Evolutionary conservation across 2,797 vertebrate genomes (phyloP), one percentile per base, ranked within the genome.

Genomic region (Halcyon smyrnensis): DNA sequence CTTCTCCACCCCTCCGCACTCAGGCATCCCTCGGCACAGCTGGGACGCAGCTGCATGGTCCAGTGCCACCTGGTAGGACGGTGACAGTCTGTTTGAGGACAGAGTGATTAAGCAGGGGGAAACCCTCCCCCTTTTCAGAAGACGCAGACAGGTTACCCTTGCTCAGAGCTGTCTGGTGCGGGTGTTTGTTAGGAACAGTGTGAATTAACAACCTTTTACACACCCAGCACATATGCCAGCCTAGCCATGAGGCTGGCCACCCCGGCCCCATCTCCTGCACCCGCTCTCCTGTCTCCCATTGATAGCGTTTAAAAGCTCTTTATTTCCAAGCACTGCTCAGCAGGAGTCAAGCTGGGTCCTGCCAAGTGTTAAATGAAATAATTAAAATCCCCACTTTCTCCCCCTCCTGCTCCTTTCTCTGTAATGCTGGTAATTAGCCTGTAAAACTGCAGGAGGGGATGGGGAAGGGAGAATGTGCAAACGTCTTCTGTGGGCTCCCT

Each of bases 331-430:
- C 12, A 4, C 81, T 56, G 85, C 96, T 89, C 96, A 80, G 96
- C 92, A 37, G 95, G 96, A 96, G 92, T 51, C 70, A 67, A 81
- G 90, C 92, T 92, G 93, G 82, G 86, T 95, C 91, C 90, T 94
- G 94, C 96, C 95, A 83, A 96, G 95, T 97, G 95, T 94, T 96
- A 96, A 97, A 96, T 90, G 96, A 94, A 97, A 95, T 97, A 88
- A 97, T 97, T 97, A 91, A 95, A 96, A 92, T 73, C 90, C 89
- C 81, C 73, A 5, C 84, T 74, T 46, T 73, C 53, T 65, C 87
- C 63, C 87, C 74, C 84, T 57, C 87, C 67, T 8, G 23, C 75
- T 83, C 60, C 81, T 63, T 89, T 89, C 89, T 64, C 90, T 83
- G 23, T 68, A 71, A 82, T 93, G 85, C 93, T 85, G 86, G 90